Base-by-base conservation (phyloP, 2,888 invertebrate genomes). In the Graphium colonna region DNA sequence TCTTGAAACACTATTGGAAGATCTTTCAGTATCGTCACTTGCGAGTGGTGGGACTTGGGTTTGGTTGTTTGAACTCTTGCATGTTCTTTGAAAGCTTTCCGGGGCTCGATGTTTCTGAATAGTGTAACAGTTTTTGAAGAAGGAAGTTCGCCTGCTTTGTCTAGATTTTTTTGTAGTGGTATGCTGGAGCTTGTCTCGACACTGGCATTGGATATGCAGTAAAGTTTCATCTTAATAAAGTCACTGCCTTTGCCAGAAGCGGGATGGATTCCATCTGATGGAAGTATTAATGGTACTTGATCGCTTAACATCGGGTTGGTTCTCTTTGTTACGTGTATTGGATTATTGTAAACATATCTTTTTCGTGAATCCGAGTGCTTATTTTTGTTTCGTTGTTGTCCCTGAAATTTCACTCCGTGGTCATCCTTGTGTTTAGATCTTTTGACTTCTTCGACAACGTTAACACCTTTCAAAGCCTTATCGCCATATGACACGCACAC, bases 351-450 rank as follows among this genome's bases (percentile, higher is more conserved):
- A 21, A 21, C 21, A 21, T 21, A 5, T 21, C 5, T 36, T 12
- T 36, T 12, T 12, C 21, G 21, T 1, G 36, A 33, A 33, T 10
- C n/a, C 3, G 33, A 33, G 3, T 9, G 36, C n/a, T 36, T 36
- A 36, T 12, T n/a, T 13, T 12, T 36, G 12, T 5, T 7, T 49
- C 55, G 36, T 3, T 62, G 58, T 48, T 60, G 62, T 16, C 64
- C 55, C 18, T 58, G 59, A 36, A 62, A 17, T 52, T 57, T 62
- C 9, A 63, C 44, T 12, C 60, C 60, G 4, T 17, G 38, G 31
- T 45, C 28, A 18, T 52, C 38, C 10, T 51, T 28, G 15, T 15
- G 38, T 44, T 39, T 54, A 10, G 36, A 21, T 7, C 39, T 26
- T 8, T 21, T 50, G 13, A 12, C 38, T 8, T 44, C 39, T n/a